Base-by-base conservation (phyloP, 2,113 vertebrate species). In the Aramus guarauna region DNA sequence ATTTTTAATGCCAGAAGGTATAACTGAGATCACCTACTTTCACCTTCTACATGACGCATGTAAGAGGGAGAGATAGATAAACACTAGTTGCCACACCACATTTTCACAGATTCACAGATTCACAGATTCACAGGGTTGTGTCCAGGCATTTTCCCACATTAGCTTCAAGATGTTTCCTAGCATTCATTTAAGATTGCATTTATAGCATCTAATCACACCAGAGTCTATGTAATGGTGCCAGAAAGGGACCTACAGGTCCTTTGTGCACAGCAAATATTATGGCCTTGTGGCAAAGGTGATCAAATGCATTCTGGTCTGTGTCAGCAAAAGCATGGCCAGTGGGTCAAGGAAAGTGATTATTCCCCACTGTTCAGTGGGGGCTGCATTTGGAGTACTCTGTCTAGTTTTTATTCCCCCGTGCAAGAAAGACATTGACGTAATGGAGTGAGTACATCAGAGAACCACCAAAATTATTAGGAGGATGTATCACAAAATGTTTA, bases 371-470 rank as follows among this genome's bases (percentile, higher is more conserved):
- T 47, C 63, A 47, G 17, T 58, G 37, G 63, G 64, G 9, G n/a
- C 27, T 87, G 30, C 2, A 18, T 69, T 36, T 91, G 32, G 20
- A 73, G 24, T 32, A 32, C 11, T 66, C 9, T n/a, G 22, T 36
- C 29, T 22, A 22, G 32, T 26, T 87, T 68, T 68, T 55, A 37
- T 55, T 84, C 6, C 17, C 7, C 3, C 0, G 20, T 47, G 6
- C 2, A 52, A 36, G 37, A 85, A 72, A 83, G 22, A 37, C 3
- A 43, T n/a, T 32, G 45, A 18, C 0, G 0, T 62, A 8, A 11
- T 48, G 5, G 20, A 86, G 30, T 73, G 12, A 80, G 8, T 15
- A n/a, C 12, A 53, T 15, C 41, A 87, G 39, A 77, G 23, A 73
- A 60, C 3, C 11, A 52, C 11, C 10, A 90, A 39, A 39, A 45